Evolutionary conservation across 2,113 vertebrate species (phyloP).

Genomic region (Poeciliopsis retropinna): DNA sequence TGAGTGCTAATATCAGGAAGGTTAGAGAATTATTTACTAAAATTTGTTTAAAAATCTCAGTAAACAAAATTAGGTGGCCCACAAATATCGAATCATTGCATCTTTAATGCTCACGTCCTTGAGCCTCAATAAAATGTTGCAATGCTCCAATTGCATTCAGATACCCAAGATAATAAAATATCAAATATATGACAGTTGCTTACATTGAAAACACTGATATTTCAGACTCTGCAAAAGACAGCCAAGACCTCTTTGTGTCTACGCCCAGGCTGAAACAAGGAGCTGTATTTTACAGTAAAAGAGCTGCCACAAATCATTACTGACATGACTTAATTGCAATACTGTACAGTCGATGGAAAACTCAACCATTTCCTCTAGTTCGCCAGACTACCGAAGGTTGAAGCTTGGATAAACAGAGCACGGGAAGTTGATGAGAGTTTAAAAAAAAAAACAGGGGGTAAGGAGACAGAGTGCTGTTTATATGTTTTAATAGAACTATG

Average conservation of each 20-base stretch:
- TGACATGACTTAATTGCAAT: conserved; percentile 68
- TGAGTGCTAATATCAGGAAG: background rate
- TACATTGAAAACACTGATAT: conserved; percentile 31
- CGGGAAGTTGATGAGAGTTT: conserved; percentile 34
- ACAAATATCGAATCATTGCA: too few relatives aligned
- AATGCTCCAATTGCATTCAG: background rate
- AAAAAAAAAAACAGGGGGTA: conserved; percentile 12
- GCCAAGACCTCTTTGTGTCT: conserved; percentile 15
- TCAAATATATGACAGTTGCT: conserved; percentile 2
- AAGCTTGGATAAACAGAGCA: conserved; percentile 66
- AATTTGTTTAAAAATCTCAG: background rate
- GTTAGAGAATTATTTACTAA: background rate
- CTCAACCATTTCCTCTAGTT: conserved; percentile 58
- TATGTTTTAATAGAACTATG: conserved; percentile 50
- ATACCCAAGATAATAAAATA: background rate
- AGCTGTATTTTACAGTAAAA: conserved; percentile 52
- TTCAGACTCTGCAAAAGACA: conserved; percentile 19
- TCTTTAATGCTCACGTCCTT: background rate
- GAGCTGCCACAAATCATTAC: conserved; percentile 62
- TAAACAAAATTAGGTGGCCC: background rate
- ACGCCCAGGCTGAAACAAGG: conserved; percentile 9
- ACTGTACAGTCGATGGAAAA: conserved; percentile 65
- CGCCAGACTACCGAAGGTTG: conserved; percentile 48
- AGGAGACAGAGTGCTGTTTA: conserved; percentile 60
- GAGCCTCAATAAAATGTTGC: background rate